Evolutionary conservation across 2,113 vertebrate species (phyloP).

Genomic region (Turnix velox): DNA sequence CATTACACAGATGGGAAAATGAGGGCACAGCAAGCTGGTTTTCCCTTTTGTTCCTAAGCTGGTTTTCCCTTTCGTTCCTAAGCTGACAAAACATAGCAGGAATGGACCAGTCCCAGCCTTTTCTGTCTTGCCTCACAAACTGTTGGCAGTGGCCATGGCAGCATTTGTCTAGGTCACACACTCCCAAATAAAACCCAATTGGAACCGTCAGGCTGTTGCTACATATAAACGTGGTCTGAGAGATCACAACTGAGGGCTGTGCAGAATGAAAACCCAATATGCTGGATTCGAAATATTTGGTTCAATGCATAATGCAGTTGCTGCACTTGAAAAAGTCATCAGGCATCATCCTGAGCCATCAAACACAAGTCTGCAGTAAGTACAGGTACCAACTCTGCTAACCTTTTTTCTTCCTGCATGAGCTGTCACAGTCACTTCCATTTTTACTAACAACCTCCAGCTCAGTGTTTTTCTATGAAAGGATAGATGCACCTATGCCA

Average conservation of each 20-base stretch:
- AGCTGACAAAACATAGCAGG: background rate
- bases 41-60: background rate
- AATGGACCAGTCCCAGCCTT: background rate
- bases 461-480: background rate
- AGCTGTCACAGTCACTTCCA: background rate
- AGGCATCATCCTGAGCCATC: background rate
- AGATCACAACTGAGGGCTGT: background rate
- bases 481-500: background rate
- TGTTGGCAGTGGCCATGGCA: background rate
- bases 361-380: background rate
- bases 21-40: background rate
- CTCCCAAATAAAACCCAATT: background rate
- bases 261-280: background rate
- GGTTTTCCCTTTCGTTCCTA: background rate
- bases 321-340: background rate
- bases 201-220: background rate
- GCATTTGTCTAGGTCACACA: background rate
- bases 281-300: background rate
- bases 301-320: background rate
- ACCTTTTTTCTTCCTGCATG: background rate
- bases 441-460: background rate
- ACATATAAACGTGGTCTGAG: rapidly evolving
- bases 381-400: background rate
- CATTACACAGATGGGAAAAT: background rate
- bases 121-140: background rate